Conservation (phyloP, 2,888 invertebrate species). For the Heteromyza rotundicornis region DNA sequence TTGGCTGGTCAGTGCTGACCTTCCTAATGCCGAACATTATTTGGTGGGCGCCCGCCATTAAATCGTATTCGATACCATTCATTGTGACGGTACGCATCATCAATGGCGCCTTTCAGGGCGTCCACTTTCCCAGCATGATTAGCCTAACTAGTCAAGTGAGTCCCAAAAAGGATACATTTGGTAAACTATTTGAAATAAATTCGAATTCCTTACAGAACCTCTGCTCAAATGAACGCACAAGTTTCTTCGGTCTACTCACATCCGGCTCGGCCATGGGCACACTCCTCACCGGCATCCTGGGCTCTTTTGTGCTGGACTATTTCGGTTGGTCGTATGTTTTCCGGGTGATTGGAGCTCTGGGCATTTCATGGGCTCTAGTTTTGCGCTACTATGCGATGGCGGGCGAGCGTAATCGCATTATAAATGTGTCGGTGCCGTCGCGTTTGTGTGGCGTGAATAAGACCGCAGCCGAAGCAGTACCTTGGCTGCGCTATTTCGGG, state of each 20-base stretch:
- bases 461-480: constrained; percentile 61
- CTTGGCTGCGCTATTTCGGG: constrained; percentile 68
- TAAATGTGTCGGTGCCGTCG: constrained; percentile 60
- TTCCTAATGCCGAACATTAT: constrained; percentile 67
- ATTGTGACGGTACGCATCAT: constrained; percentile 68
- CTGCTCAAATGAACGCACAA: constrained; percentile 69
- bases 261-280: constrained; percentile 71
- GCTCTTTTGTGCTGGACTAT: constrained; percentile 70
- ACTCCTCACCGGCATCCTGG: constrained; percentile 71
- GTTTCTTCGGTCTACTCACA: constrained; percentile 71
- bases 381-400: constrained; percentile 66
- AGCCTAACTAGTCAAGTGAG: constrained; percentile 69
- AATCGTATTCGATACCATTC: constrained; percentile 64
- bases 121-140: constrained; percentile 75
- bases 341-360: constrained; percentile 68
- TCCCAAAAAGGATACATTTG: neutral
- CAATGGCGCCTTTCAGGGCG: constrained; percentile 72
- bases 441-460: constrained; percentile 58
- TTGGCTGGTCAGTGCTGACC: constrained; percentile 67
- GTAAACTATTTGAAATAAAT: neutral
- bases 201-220: constrained; percentile 62
- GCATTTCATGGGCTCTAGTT: constrained; percentile 67
- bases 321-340: constrained; percentile 73
- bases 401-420: constrained; percentile 58
- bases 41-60: constrained; percentile 55